A percentile compares a stretch with the other conserved stretches of the same genome.
These are phyloP conservation scores for Megaustenia siamemsis DNA, from an alignment of 2,888 invertebrate genomes.

Conservation along the genomic window DNA sequence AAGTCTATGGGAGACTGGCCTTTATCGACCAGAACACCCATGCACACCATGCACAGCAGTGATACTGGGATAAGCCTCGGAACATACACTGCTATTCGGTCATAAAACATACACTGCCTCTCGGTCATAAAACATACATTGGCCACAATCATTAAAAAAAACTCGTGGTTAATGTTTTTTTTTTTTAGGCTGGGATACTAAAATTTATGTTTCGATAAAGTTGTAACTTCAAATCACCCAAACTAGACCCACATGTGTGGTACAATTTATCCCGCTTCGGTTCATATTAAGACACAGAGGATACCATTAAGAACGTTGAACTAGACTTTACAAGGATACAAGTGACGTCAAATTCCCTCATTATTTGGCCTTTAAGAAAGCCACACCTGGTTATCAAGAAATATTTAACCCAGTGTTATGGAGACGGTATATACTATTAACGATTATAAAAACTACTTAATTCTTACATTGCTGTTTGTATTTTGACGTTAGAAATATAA, in stretches of 20 bases:
- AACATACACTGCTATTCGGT: constrained; percentile 17
- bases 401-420: neutral
- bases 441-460: no score
- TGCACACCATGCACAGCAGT: constrained; percentile 7
- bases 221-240: constrained; percentile 6
- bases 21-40: neutral
- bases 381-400: neutral
- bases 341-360: neutral
- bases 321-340: neutral
- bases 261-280: neutral
- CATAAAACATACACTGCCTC: no score
- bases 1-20: neutral
- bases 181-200: neutral
- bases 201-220: constrained; percentile 42
- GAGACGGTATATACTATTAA: neutral
- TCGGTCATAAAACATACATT: no score
- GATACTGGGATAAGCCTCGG: neutral
- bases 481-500: no score
- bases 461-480: neutral
- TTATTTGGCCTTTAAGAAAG: neutral
- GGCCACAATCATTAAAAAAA: no score
- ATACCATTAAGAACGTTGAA: neutral
- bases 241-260: constrained; percentile 11
- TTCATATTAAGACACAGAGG: no score
- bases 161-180: constrained; percentile 13